A percentile compares a stretch with the other conserved stretches of the same genome.
phyloP scores from a whole-genome alignment of 2,888 invertebrate genomes.

The Pachydiplax longipennis region DNA sequence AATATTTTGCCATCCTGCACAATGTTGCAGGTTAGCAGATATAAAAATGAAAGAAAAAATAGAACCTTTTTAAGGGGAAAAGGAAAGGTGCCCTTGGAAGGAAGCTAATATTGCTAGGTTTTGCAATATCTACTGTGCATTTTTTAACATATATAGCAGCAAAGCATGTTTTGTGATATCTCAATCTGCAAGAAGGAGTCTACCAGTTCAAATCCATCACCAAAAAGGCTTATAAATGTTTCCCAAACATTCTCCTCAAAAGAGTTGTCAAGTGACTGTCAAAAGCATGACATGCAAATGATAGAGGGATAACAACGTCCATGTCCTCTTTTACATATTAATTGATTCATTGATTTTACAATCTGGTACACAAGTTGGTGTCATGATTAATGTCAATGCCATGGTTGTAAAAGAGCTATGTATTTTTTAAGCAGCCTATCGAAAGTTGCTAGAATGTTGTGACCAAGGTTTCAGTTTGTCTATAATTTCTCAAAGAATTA shows the following conservation, averaged over 20 bases:
- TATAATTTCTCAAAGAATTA: conserved; percentile 5
- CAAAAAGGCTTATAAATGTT: conserved; percentile 48
- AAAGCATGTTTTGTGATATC: conserved; percentile 48
- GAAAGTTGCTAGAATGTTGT: conserved; percentile 64
- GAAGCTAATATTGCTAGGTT: conserved; percentile 44
- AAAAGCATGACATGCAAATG: conserved; percentile 53
- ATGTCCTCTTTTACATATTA: conserved; percentile 16
- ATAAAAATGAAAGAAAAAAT: conserved; percentile 44
- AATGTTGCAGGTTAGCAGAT: conserved; percentile 38
- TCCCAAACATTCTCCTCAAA: conserved; percentile 51
- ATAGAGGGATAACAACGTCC: conserved; percentile 35
- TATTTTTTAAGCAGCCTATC: conserved; percentile 36
- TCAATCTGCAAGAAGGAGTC: conserved; percentile 49
- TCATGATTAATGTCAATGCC: conserved; percentile 46
- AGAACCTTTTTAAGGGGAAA: neutral
- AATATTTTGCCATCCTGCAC: conserved; percentile 12
- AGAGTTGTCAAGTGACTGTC: conserved; percentile 51
- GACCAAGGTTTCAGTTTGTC: conserved; percentile 51
- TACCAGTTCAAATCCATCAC: conserved; percentile 52
- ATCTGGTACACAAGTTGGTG: conserved; percentile 45
- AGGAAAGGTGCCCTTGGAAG: conserved; percentile 39
- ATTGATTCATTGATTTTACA: conserved; percentile 22
- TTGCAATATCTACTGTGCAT: conserved; percentile 50
- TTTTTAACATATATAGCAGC: conserved; percentile 47
- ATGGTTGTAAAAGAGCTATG: conserved; percentile 46